Percentiles rank a stretch among this genome's conserved stretches.
Evolutionary conservation across 2,113 vertebrate species (phyloP).

Genomic region (Cranoglanis bouderius): DNA sequence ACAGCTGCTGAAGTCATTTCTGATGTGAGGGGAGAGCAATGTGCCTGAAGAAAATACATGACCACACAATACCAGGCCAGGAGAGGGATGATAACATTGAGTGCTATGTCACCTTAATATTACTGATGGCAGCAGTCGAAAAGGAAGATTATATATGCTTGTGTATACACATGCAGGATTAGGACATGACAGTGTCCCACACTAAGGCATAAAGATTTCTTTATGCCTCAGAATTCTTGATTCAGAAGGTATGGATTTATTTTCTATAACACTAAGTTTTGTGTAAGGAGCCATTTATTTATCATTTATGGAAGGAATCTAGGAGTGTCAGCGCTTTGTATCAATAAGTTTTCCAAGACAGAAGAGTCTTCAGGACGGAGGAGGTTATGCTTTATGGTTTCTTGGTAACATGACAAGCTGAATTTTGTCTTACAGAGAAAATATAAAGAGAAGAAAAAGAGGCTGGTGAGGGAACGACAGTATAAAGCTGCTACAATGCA

Average conservation of each 20-base stretch:
- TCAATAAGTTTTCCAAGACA: not conserved
- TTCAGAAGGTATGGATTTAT: not conserved
- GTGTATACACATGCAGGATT: not conserved
- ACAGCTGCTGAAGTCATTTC: constrained; percentile 27
- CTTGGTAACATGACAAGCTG: not conserved
- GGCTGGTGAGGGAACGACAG: not conserved
- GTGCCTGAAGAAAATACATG: not conserved
- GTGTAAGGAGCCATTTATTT: too few species aligned
- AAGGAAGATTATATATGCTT: not conserved
- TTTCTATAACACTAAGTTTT: not conserved
- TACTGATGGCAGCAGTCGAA: not conserved
- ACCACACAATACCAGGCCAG: not conserved
- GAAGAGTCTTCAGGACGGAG: not conserved
- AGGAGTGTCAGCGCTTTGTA: not conserved
- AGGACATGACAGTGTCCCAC: not conserved
- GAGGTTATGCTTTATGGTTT: not conserved
- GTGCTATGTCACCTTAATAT: constrained; percentile 26
- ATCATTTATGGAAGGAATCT: not conserved
- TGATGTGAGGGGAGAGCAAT: constrained; percentile 6
- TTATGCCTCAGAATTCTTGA: not conserved
- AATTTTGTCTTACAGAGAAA: not conserved
- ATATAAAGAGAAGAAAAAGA: not conserved
- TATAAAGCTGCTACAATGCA: not conserved
- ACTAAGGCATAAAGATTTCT: not conserved
- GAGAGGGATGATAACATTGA: not conserved